Percentiles rank a stretch among this genome's conserved stretches.
Conservation (phyloP, 1,140 invertebrate species). For the Ladona fulva region DNA sequence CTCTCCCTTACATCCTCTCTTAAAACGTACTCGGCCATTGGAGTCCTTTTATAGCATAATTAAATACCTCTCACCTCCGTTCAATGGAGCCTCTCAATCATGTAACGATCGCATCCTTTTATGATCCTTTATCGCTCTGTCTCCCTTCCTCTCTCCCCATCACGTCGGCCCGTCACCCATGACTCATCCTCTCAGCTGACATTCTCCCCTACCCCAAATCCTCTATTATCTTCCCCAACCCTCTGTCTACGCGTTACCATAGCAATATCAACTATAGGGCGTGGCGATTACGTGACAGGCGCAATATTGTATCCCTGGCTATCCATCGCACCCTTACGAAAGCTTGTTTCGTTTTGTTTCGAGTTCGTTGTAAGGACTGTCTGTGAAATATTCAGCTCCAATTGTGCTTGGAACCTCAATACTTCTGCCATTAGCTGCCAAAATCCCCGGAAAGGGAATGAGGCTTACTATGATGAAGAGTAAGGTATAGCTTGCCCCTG, state of each 20-base stretch:
- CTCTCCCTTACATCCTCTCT: no score
- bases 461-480: no score
- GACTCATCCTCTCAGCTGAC: constrained; percentile 2
- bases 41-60: not conserved
- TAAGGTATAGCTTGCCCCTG: no score
- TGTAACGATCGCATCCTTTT: not conserved
- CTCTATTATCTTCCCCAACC: not conserved
- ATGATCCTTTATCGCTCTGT: not conserved
- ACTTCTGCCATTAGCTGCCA: no score
- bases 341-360: no score
- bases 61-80: not conserved
- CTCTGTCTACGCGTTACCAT: not conserved
- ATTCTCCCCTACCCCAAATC: not conserved
- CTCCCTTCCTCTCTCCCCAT: not conserved
- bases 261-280: not conserved
- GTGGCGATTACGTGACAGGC: not conserved
- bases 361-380: no score
- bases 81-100: not conserved
- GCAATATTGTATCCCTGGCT: no score
- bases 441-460: no score
- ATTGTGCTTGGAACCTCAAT: no score
- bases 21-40: not conserved
- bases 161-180: not conserved
- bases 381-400: no score
- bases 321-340: no score